Conservation (phyloP, 2,797 vertebrate species). For the Macropus fuliginosus region DNA sequence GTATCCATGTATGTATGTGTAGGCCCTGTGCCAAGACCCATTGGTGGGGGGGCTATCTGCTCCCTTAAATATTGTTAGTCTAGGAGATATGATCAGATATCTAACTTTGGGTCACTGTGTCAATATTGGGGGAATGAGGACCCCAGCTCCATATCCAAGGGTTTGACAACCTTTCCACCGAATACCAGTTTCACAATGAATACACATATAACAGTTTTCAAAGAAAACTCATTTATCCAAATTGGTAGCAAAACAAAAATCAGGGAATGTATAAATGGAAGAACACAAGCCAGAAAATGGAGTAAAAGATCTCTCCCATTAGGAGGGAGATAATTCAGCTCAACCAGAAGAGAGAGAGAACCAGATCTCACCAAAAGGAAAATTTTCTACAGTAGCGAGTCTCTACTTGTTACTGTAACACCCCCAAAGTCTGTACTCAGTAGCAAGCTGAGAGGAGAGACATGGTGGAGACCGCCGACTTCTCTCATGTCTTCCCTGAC, state of each 20-base stretch:
- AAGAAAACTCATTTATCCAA: background rate
- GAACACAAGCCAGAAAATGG: too few species aligned
- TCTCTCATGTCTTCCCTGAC: background rate
- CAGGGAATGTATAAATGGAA: too few species aligned
- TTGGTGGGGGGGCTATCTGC: background rate
- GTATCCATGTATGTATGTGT: background rate
- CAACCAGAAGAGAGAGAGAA: too few species aligned
- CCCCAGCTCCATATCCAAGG: background rate
- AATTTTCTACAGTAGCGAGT: background rate
- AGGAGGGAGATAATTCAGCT: too few species aligned
- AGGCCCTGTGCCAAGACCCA: background rate
- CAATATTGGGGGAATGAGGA: background rate
- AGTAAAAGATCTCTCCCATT: too few species aligned
- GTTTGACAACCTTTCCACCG: background rate
- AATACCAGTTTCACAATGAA: background rate
- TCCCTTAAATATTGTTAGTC: background rate
- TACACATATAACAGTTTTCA: background rate
- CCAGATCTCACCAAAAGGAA: background rate
- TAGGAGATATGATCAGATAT: background rate
- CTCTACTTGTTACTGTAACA: background rate
- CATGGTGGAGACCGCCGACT: fast-evolving
- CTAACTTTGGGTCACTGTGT: background rate
- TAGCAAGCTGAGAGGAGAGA: background rate
- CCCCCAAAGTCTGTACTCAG: background rate
- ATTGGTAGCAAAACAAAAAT: too few species aligned